Base-by-base conservation (phyloP, 2,888 invertebrate genomes). In the Spicauda simplicius region DNA sequence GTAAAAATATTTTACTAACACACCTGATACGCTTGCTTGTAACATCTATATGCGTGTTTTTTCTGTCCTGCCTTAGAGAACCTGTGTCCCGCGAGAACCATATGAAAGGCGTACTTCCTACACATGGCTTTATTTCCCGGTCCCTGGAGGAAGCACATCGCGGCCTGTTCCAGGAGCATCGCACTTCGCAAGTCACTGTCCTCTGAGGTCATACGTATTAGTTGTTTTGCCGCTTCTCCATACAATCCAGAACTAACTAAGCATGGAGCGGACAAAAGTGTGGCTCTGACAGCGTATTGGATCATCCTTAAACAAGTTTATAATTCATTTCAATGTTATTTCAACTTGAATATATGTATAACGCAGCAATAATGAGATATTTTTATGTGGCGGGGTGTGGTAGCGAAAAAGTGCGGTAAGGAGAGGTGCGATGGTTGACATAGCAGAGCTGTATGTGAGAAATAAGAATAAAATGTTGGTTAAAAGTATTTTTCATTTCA, bases 131-230 rank as follows among this genome's bases (percentile, higher is more conserved):
- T 95, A 73, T 95, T 93, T 16, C 95, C 93, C 0, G 90, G 88
- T 0, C 90, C 90, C 3, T 87, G 93, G 48, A 98, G 92, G 83
- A 98, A 99, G 83, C 98, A 98, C 80, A 98, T 97, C 0, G 99
- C 97, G 0, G 99, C 99, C 74, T 99, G 99, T 86, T 99, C 99
- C 59, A 99, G 92, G 64, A 99, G 90, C 80, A 99, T 93, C 8
- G 99, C 99, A 74, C 98, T 98, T 66, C 98, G 95, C 65, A 99
- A 92, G 90, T 99, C 99, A n/a, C 98, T 98, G 85, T 99, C 99
- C 90, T 99, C 99, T 75, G 97, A 97, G 11, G 98, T 98, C 97
- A 99, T 97, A 70, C 98, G 95, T 76, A 99, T 98, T 60, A 98
- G 95, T 84, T 98, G 98, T 81, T 97, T 97, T 0, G 99, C 99